Evolutionary conservation across 2,888 invertebrate species (phyloP).

Genomic region (Allolobophora icterica): DNA sequence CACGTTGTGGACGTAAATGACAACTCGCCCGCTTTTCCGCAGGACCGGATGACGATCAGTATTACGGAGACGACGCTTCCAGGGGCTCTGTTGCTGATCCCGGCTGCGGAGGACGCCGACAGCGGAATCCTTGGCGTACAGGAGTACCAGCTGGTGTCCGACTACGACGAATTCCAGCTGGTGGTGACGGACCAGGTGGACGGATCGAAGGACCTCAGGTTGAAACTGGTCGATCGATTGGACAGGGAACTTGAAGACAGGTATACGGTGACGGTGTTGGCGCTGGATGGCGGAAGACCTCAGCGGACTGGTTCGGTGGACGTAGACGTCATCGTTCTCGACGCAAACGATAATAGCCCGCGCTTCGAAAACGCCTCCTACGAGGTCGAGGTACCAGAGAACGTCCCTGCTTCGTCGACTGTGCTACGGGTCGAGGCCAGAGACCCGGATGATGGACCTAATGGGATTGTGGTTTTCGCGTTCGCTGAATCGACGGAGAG

Average conservation of each 20-base stretch:
- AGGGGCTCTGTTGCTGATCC: slow-evolving; percentile 35
- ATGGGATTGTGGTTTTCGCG: slow-evolving; percentile 77
- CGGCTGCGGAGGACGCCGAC: slow-evolving; percentile 40
- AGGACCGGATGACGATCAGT: slow-evolving; percentile 27
- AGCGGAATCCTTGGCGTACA: slow-evolving; percentile 80
- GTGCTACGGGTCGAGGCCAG: slow-evolving; percentile 68
- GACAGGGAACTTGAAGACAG: slow-evolving; percentile 72
- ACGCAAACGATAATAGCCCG: slow-evolving; percentile 94
- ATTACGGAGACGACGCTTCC: slow-evolving; percentile 36
- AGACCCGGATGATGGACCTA: slow-evolving; percentile 87
- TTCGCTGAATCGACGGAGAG: slow-evolving; percentile 70
- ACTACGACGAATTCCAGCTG: slow-evolving; percentile 72
- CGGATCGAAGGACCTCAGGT: slow-evolving; percentile 80
- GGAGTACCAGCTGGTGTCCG: slow-evolving; percentile 70
- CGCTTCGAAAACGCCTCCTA: slow-evolving; percentile 68
- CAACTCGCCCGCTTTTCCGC: slow-evolving; percentile 85
- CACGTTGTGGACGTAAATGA: slow-evolving; percentile 89
- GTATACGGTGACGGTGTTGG: slow-evolving; percentile 57
- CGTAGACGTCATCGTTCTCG: slow-evolving; percentile 82
- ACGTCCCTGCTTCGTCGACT: slow-evolving; percentile 85
- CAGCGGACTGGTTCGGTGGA: slow-evolving; percentile 55
- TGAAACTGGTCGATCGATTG: slow-evolving; percentile 88
- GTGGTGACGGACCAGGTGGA: slow-evolving; percentile 33
- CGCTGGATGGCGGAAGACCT: slow-evolving; percentile 67
- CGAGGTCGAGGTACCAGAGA: slow-evolving; percentile 82